Evolutionary conservation across 2,888 invertebrate genomes (phyloP).

Genomic region (Yponomeuta evonymella): DNA sequence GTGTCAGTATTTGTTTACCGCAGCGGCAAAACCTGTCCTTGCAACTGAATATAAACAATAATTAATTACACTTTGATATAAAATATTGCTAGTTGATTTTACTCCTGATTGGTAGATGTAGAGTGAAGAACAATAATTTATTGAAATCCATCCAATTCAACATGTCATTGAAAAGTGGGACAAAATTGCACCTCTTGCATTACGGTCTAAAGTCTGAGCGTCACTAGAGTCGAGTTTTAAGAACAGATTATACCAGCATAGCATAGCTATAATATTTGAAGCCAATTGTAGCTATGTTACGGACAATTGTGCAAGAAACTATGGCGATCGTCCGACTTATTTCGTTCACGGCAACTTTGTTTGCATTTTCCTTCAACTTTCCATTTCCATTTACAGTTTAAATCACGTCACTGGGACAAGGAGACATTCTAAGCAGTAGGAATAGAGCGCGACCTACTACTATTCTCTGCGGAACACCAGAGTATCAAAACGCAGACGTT

Average conservation of each 20-base stretch:
- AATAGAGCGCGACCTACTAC: conserved; percentile 38
- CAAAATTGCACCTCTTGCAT: background rate
- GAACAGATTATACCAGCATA: conserved; percentile 4
- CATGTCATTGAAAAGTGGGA: background rate
- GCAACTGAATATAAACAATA: no score
- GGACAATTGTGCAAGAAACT: no score
- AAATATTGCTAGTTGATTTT: no score
- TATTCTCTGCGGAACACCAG: conserved; percentile 41
- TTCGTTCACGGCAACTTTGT: background rate
- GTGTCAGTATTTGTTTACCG: no score
- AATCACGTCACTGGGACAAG: conserved; percentile 13
- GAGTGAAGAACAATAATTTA: no score
- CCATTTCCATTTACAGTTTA: conserved; percentile 13
- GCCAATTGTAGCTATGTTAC: background rate
- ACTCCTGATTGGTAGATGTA: no score
- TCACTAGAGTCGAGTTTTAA: conserved; percentile 9
- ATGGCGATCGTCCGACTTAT: no score
- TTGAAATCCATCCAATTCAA: background rate
- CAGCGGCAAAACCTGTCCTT: no score
- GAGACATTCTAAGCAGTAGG: conserved; percentile 14
- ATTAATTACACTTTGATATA: no score
- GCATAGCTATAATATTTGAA: background rate
- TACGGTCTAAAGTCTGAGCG: conserved; percentile 5
- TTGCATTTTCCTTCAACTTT: conserved; percentile 9
- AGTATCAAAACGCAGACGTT: conserved; percentile 12